Conservation (phyloP, 1,140 invertebrate species). For the Drosophila elegans region DNA sequence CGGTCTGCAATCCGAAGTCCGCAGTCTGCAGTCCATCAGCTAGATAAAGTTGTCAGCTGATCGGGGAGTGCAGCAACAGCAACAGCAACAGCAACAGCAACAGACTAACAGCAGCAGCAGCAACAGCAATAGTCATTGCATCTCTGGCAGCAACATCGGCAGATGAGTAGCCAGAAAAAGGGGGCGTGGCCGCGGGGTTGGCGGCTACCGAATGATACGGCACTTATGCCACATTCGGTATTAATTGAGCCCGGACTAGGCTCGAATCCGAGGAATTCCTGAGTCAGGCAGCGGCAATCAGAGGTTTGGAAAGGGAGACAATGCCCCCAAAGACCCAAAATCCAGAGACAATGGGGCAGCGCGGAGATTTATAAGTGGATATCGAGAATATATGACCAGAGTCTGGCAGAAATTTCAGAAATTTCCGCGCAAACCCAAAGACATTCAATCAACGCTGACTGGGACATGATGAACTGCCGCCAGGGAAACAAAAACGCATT, state of each 20-base stretch:
- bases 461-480: constrained; percentile 66
- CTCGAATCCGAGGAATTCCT: constrained; percentile 16
- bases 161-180: not conserved
- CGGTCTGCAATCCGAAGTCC: constrained; percentile 22
- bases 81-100: constrained; percentile 14
- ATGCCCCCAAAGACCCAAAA: constrained; percentile 8
- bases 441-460: constrained; percentile 72
- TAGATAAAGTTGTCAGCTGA: constrained; percentile 82
- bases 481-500: constrained; percentile 50
- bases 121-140: constrained; percentile 14
- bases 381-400: constrained; percentile 25
- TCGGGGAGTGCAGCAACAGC: constrained; percentile 34
- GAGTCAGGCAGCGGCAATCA: constrained; percentile 5
- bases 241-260: constrained; percentile 54
- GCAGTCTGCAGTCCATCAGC: constrained; percentile 36
- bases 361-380: constrained; percentile 60
- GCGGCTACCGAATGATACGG: constrained; percentile 58
- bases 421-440: constrained; percentile 44
- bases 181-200: constrained; percentile 42
- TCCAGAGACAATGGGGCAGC: constrained; percentile 52
- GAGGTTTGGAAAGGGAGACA: constrained; percentile 5
- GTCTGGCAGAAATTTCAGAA: constrained; percentile 61
- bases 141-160: not conserved
- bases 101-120: not conserved
- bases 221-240: constrained; percentile 53